A percentile compares a stretch with the other conserved stretches of the same genome.
Conservation (phyloP, 2,113 vertebrate species). For the Apaloderma vittatum region DNA sequence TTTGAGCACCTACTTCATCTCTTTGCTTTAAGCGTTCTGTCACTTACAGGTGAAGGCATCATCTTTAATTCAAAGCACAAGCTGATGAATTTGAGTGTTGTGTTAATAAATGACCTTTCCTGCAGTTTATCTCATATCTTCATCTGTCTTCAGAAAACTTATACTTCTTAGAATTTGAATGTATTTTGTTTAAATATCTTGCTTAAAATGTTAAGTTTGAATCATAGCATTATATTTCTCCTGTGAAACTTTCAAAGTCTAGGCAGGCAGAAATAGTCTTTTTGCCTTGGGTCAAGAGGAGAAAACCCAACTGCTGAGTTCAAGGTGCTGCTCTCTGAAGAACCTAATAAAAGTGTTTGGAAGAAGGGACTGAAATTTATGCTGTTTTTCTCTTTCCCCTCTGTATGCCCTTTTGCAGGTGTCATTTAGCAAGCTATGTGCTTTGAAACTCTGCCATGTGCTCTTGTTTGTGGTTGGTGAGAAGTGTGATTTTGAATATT, state of each 20-base stretch:
- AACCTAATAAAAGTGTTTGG: neutral
- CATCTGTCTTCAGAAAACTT: neutral
- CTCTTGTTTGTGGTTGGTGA: slow-evolving; percentile 27
- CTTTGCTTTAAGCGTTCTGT: neutral
- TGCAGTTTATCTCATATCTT: neutral
- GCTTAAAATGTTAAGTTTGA: neutral
- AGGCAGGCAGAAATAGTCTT: neutral
- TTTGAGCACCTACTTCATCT: neutral
- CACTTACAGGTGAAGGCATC: neutral
- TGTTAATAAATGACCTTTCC: neutral
- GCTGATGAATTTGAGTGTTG: neutral
- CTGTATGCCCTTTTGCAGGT: neutral
- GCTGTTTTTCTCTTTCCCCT: neutral
- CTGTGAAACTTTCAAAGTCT: neutral
- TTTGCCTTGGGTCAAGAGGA: neutral
- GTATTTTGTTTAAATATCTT: neutral
- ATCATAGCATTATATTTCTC: neutral
- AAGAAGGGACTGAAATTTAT: neutral
- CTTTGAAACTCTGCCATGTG: slow-evolving; percentile 5
- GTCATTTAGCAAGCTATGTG: neutral
- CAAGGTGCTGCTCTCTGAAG: neutral
- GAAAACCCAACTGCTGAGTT: neutral
- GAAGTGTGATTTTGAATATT: slow-evolving; percentile 25
- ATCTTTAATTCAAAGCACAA: neutral
- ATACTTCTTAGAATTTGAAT: neutral